These are phyloP conservation scores for Macropis europaea DNA, from an alignment of 2,888 invertebrate genomes.

Conservation along the genomic window DNA sequence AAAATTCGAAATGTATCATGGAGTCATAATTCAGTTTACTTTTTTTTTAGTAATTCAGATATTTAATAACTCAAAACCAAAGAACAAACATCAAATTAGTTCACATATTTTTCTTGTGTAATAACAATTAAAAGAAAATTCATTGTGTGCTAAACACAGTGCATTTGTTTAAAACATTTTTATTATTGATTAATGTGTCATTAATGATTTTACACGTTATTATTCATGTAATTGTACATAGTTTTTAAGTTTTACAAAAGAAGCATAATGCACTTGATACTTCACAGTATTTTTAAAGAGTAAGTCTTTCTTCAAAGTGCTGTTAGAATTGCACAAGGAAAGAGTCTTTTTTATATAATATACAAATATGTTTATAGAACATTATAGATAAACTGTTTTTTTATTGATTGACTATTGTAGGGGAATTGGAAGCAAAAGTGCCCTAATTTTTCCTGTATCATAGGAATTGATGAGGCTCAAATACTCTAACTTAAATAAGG, in stretches of 20 bases:
- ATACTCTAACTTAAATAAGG: conserved; percentile 35
- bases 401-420: conserved; percentile 48
- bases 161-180: conserved; percentile 6
- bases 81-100: conserved; percentile 17
- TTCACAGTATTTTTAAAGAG: conserved; percentile 54
- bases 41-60: conserved; percentile 7
- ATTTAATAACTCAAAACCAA: conserved; percentile 27
- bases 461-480: conserved; percentile 57
- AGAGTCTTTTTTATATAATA: conserved; percentile 49
- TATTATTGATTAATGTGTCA: conserved; percentile 2
- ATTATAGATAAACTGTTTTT: conserved; percentile 41
- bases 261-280: conserved; percentile 21
- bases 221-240: conserved; percentile 20
- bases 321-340: conserved; percentile 14
- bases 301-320: conserved; percentile 47
- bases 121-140: background rate
- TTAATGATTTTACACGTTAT: conserved; percentile 10
- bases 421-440: conserved; percentile 53
- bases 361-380: conserved; percentile 55
- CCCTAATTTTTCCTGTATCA: conserved; percentile 52
- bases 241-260: conserved; percentile 19
- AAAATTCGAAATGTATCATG: conserved; percentile 27
- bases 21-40: conserved; percentile 20
- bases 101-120: conserved; percentile 5
- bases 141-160: background rate